Evolutionary conservation across 2,113 vertebrate species (phyloP).

Genomic region (Cygnus buccinator): DNA sequence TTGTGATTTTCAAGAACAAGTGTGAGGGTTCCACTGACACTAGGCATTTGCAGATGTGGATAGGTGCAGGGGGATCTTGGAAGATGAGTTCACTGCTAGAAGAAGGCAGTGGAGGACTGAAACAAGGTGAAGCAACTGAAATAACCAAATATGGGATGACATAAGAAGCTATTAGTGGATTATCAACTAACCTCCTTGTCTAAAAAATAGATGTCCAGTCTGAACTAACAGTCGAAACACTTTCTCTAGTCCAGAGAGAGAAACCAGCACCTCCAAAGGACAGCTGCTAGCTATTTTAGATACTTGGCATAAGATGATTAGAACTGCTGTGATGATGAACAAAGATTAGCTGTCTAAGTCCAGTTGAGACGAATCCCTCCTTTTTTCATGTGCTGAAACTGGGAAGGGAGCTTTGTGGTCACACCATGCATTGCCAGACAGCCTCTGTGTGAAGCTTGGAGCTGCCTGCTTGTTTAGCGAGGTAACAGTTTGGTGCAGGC

Average conservation of each 20-base stretch:
- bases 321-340: neutral
- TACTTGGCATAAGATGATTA: neutral
- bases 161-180: neutral
- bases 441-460: neutral
- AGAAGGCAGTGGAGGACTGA: neutral
- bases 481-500: neutral
- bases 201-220: neutral
- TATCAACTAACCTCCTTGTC: neutral
- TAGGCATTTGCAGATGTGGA: neutral
- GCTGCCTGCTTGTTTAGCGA: neutral
- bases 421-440: neutral
- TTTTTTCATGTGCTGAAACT: neutral
- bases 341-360: neutral
- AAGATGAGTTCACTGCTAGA: neutral
- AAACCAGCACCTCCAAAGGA: neutral
- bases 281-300: neutral
- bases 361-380: neutral
- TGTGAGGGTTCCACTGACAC: neutral
- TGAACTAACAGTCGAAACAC: neutral
- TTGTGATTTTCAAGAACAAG: neutral
- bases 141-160: neutral
- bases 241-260: neutral
- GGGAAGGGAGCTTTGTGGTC: neutral
- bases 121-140: neutral
- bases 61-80: neutral